These are phyloP conservation scores for Ligdia adustata DNA, from an alignment of 2,888 invertebrate genomes.

Conservation along the genomic window DNA sequence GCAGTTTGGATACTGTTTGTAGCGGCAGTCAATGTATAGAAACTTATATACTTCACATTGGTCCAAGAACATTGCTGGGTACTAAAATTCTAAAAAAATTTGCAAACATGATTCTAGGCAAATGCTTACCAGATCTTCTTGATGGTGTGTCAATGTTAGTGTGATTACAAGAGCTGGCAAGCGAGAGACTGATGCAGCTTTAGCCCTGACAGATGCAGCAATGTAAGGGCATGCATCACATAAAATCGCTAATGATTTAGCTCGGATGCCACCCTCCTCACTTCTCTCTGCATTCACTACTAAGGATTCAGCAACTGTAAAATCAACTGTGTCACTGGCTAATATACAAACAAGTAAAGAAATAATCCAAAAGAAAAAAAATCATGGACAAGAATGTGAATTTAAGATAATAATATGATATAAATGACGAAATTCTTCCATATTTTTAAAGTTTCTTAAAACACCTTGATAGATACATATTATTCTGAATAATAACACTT, in stretches of 20 bases:
- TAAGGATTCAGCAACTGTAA: conserved; percentile 91
- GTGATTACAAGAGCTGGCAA: conserved; percentile 95
- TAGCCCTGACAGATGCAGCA: conserved; percentile 91
- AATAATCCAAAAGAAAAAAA: too few relatives aligned
- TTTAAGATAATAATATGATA: conserved; percentile 4
- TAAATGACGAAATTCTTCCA: too few relatives aligned
- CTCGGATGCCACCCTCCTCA: conserved; percentile 94
- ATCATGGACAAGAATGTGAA: too few relatives aligned
- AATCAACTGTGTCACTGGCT: neutral
- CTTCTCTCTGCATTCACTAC: conserved; percentile 94
- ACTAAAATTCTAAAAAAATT: too few relatives aligned
- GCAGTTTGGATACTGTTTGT: too few relatives aligned
- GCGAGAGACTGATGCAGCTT: conserved; percentile 94
- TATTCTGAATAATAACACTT: too few relatives aligned
- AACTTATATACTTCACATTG: too few relatives aligned
- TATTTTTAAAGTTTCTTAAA: too few relatives aligned
- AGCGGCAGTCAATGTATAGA: too few relatives aligned
- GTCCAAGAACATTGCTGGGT: too few relatives aligned
- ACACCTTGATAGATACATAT: too few relatives aligned
- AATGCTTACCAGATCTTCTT: conserved; percentile 84
- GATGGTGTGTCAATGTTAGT: conserved; percentile 88
- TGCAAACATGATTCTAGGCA: too few relatives aligned
- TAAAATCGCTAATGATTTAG: conserved; percentile 91
- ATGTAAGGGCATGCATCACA: conserved; percentile 96
- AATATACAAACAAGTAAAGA: neutral